phyloP scores from a whole-genome alignment of 2,797 vertebrate species.

The Sebastes umbrosus region DNA sequence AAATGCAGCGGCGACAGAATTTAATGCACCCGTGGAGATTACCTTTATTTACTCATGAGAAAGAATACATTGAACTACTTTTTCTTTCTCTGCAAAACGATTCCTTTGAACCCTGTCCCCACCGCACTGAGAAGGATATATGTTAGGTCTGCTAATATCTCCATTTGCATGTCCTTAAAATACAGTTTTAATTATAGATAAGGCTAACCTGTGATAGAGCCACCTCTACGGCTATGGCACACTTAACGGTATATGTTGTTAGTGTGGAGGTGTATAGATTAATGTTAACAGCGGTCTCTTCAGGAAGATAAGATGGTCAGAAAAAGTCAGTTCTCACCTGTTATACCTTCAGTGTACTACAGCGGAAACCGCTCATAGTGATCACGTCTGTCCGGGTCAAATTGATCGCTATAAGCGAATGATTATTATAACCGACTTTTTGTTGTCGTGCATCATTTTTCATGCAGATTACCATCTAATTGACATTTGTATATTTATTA shows the following conservation, averaged over 20 bases:
- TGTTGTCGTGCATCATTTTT: too few species aligned
- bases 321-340: conserved; percentile 8
- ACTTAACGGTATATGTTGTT: conserved; percentile 48
- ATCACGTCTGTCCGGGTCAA: too few species aligned
- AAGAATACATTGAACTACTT: conserved; percentile 66
- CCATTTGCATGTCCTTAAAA: conserved; percentile 79
- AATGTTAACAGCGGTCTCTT: conserved; percentile 46
- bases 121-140: conserved; percentile 64
- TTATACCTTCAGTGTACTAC: not conserved
- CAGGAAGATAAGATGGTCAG: conserved; percentile 47
- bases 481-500: too few species aligned
- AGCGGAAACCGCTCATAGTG: too few species aligned
- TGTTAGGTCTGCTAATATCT: conserved; percentile 76
- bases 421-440: too few species aligned
- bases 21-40: conserved; percentile 73
- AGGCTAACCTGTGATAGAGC: conserved; percentile 68
- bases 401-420: too few species aligned
- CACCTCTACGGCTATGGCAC: conserved; percentile 42
- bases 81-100: conserved; percentile 58
- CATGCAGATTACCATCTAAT: too few species aligned
- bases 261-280: conserved; percentile 44
- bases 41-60: conserved; percentile 80
- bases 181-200: conserved; percentile 83
- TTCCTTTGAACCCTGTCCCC: conserved; percentile 71
- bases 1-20: conserved; percentile 79